Evolutionary conservation across 1,140 invertebrate species (phyloP), one percentile per base, ranked within the genome.

Genomic region (Sipha flava): DNA sequence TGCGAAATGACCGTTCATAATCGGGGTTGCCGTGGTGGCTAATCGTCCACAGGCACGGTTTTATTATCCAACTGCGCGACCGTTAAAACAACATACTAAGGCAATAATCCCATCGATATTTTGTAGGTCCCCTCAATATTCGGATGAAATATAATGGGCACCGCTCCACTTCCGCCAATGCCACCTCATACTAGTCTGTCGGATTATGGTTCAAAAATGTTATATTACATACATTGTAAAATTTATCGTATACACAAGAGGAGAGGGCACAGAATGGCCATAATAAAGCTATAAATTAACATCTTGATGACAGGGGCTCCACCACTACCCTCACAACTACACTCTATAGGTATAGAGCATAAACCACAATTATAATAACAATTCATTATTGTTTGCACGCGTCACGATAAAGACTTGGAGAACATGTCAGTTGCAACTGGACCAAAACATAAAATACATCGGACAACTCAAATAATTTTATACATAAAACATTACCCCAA

Each of bases 201-300:
- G 45, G 47, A n/a, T 73, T 52, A 37, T 57, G 72, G 72, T 54
- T 75, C 72, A 75, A 75, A 75, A 75, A 75, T 75, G 72, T 75
- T 75, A 75, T 75, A 54, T 75, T 75, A 75, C 34, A 57, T 26
- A 29, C 73, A 43, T 43, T 23, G 52, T 77, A 77, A 26, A 59
- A 77, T 77, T 77, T 77, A 77, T 77, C 21, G 72, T 26, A 40
- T 21, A n/a, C 49, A 37, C 72, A 0, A 26, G 21, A 54, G 49
- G 52, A 52, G 49, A 54, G 40, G 29, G 52, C 31, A 18, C 16
- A 23, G 49, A 12, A 54, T 23, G 34, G 37, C 37, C 49, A 34
- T 77, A 77, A 77, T 77, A 52, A 77, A 77, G 73, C 73, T 4
- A 77, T 77, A 77, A 57, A 77, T 77, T 77, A 77, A 59, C 73